These are phyloP conservation scores for Varanus komodoensis DNA, from an alignment of 2,113 vertebrate species.

Conservation along the genomic window DNA sequence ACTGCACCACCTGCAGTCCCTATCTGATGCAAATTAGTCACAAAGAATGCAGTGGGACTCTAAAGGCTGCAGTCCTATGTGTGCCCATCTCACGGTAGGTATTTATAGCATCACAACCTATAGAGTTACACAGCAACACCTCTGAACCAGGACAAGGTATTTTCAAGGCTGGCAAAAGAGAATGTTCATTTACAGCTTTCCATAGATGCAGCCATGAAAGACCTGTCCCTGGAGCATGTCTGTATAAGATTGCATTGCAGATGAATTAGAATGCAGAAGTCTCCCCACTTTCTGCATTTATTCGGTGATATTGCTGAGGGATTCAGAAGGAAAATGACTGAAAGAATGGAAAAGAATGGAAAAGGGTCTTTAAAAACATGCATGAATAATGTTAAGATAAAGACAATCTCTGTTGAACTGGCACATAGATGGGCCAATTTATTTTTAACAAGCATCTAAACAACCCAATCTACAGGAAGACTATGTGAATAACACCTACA, in stretches of 20 bases:
- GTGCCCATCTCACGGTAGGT: too few species aligned
- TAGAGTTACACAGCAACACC: too few species aligned
- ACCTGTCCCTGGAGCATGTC: neutral
- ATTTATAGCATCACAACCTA: too few species aligned
- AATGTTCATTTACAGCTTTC: neutral
- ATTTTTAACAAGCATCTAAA: slow-evolving; percentile 34
- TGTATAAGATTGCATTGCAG: neutral
- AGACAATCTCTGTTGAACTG: neutral
- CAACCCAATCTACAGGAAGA: slow-evolving; percentile 22
- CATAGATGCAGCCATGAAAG: neutral
- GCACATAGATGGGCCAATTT: slow-evolving; percentile 12
- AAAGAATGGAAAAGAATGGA: neutral
- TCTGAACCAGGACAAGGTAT: neutral
- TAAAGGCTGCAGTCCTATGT: too few species aligned
- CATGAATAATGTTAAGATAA: slow-evolving; percentile 27
- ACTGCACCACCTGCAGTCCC: too few species aligned
- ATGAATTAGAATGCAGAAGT: neutral
- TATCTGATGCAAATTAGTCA: too few species aligned
- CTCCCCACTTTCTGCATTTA: neutral
- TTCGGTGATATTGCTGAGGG: neutral
- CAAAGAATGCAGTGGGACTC: too few species aligned
- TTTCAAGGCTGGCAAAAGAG: neutral
- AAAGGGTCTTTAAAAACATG: slow-evolving; percentile 13
- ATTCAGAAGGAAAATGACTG: neutral
- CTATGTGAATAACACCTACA: neutral